A percentile compares a stretch with the other conserved stretches of the same genome.
phyloP scores from a whole-genome alignment of 2,797 vertebrate genomes.

The Sebastes itinus region DNA sequence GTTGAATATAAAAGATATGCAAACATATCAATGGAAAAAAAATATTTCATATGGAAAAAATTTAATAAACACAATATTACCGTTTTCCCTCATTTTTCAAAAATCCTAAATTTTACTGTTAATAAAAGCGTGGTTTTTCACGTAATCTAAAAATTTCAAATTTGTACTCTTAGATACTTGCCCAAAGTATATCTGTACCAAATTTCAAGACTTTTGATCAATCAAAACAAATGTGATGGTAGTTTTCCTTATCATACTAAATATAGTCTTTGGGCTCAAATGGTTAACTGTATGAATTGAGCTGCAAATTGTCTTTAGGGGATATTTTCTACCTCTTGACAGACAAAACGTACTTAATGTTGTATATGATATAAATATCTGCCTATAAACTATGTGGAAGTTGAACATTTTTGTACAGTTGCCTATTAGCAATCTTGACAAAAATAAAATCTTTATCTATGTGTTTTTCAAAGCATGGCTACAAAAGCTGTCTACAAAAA shows the following conservation, averaged over 20 bases:
- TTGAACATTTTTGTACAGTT: not conserved
- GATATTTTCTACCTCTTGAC: not conserved
- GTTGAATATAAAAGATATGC: too few species aligned
- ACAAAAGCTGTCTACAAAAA: not conserved
- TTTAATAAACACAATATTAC: too few species aligned
- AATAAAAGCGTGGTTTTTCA: too few species aligned
- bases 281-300: not conserved
- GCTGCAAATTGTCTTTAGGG: not conserved
- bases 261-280: too few species aligned
- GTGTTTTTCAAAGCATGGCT: not conserved
- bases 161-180: rapidly evolving
- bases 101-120: rapidly evolving
- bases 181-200: rapidly evolving
- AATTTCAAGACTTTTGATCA: too few species aligned
- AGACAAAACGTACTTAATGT: not conserved
- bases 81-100: too few species aligned
- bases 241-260: too few species aligned
- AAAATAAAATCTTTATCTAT: not conserved
- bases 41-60: too few species aligned
- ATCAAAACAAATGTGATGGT: too few species aligned
- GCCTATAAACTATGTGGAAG: not conserved
- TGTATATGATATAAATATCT: not conserved
- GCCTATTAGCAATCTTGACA: not conserved
- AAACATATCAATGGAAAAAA: too few species aligned
- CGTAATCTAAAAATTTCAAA: too few species aligned